Evolutionary conservation across 2,888 invertebrate genomes (phyloP).

Genomic region (Leptinotarsa tumamoca): DNA sequence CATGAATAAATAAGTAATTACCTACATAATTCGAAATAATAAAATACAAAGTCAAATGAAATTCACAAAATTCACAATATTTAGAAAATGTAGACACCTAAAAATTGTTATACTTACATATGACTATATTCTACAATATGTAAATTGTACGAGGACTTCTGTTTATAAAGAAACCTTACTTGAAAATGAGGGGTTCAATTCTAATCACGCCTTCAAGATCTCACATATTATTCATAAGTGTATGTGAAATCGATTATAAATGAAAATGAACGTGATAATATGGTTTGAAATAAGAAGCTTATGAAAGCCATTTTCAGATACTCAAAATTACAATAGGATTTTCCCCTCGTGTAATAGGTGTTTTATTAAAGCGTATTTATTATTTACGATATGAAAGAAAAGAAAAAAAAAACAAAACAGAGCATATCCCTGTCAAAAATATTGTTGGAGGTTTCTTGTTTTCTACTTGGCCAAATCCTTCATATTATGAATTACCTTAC

Average conservation of each 20-base stretch:
- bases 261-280: neutral
- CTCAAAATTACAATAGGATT: neutral
- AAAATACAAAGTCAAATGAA: too few relatives aligned
- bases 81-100: too few relatives aligned
- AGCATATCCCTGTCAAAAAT: neutral
- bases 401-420: neutral
- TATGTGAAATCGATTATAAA: neutral
- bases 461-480: constrained; percentile 13
- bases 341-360: neutral
- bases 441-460: neutral
- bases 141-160: neutral
- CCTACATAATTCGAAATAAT: too few relatives aligned
- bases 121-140: too few relatives aligned
- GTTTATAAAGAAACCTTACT: neutral
- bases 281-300: neutral
- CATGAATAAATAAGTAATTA: too few relatives aligned
- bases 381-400: neutral
- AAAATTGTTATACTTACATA: too few relatives aligned
- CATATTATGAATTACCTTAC: neutral
- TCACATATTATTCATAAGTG: neutral
- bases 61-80: too few relatives aligned
- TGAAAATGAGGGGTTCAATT: neutral
- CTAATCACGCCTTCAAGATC: constrained; percentile 1
- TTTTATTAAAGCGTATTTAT: neutral
- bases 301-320: constrained; percentile 8